These are phyloP conservation scores for Leptopilina clavipes DNA, from an alignment of 1,140 invertebrate species.

Conservation along the genomic window DNA sequence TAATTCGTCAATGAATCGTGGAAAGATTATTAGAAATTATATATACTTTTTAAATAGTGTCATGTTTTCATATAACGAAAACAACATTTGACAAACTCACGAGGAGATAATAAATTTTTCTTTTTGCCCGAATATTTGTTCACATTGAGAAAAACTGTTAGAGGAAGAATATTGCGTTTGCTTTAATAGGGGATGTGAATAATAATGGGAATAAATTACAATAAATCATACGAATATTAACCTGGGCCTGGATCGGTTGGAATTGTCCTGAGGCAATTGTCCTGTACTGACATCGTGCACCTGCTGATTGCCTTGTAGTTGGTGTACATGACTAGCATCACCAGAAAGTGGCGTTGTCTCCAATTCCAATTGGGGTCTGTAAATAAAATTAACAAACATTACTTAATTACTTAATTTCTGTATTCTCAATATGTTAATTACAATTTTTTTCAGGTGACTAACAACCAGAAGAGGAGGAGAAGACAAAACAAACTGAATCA, in stretches of 20 bases:
- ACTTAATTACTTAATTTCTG: not conserved
- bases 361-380: conserved; percentile 61
- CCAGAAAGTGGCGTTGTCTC: conserved; percentile 47
- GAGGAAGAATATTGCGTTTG: not conserved
- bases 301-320: conserved; percentile 49
- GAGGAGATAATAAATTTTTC: conserved; percentile 10
- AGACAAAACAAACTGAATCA: too few species aligned
- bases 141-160: not conserved
- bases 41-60: conserved; percentile 3
- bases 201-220: conserved; percentile 10
- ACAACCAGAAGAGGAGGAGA: too few species aligned
- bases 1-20: conserved; percentile 16
- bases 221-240: conserved; percentile 44
- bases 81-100: not conserved
- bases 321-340: conserved; percentile 51
- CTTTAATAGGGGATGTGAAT: conserved; percentile 2
- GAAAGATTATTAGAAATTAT: conserved; percentile 9
- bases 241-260: conserved; percentile 57
- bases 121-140: not conserved
- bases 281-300: conserved; percentile 48
- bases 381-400: conserved; percentile 32
- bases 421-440: not conserved
- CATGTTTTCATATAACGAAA: not conserved
- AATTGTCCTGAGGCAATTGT: conserved; percentile 52
- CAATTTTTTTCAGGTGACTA: not conserved